A percentile compares a stretch with the other conserved stretches of the same genome.
phyloP scores from a whole-genome alignment of 1,140 invertebrate species.

The Lucilia cuprina region DNA sequence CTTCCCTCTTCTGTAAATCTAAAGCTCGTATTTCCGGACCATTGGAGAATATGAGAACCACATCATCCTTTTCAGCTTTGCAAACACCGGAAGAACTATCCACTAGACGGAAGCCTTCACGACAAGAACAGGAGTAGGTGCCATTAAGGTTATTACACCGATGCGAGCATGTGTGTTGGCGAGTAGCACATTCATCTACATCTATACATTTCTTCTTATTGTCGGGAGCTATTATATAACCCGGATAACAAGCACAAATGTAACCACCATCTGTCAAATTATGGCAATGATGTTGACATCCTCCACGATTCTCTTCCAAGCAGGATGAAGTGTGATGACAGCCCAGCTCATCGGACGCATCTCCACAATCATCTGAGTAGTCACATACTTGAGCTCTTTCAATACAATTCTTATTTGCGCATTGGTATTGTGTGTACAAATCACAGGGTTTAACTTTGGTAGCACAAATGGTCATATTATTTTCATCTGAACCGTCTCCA shows the following conservation, averaged over 20 bases:
- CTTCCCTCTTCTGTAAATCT: conserved; percentile 71
- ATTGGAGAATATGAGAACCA: conserved; percentile 75
- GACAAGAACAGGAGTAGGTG: conserved; percentile 86
- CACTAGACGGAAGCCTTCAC: conserved; percentile 79
- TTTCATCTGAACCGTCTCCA: conserved; percentile 92
- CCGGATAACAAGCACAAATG: conserved; percentile 86
- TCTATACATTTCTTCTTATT: conserved; percentile 84
- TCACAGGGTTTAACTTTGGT: conserved; percentile 77
- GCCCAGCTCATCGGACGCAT: conserved; percentile 87
- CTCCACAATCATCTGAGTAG: conserved; percentile 66
- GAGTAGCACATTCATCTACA: conserved; percentile 88
- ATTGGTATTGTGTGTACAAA: conserved; percentile 80
- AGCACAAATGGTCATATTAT: conserved; percentile 87
- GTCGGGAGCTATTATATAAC: conserved; percentile 79
- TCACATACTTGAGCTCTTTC: conserved; percentile 83
- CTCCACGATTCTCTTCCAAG: conserved; percentile 74
- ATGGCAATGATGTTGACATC: conserved; percentile 91
- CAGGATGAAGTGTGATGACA: conserved; percentile 83
- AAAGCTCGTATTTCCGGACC: conserved; percentile 87
- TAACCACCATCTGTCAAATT: conserved; percentile 84
- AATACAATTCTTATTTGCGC: conserved; percentile 91
- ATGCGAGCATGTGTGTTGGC: conserved; percentile 89
- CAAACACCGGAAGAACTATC: conserved; percentile 84
- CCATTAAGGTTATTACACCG: conserved; percentile 92
- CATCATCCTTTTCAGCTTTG: conserved; percentile 71